Evolutionary conservation across 2,797 vertebrate genomes (phyloP), one percentile per base, ranked within the genome.

Genomic region (Enteromius trimaculatus): DNA sequence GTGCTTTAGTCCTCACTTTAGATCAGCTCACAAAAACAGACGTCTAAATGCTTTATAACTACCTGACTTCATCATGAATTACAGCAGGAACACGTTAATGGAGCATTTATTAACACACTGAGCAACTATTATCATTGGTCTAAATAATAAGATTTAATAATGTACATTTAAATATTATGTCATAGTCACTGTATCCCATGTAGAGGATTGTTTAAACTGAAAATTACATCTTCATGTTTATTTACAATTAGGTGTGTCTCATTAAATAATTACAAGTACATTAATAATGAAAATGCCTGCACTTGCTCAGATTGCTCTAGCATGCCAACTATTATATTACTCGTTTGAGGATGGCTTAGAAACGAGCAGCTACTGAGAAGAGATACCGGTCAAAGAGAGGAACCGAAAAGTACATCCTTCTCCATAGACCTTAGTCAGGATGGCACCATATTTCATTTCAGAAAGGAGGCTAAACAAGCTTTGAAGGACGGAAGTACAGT

Each of bases 281-380:
- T 88, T 87, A 84, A 90, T 89, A 87, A 88, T 90, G 88, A 77
- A 79, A 88, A 88, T 89, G 86, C 87, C 87, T 85, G 80, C 78
- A 81, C 77, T 90, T 76, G 47, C 71, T 82, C 47, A 1, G 47
- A 76, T 82, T 76, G 72, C 62, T 76, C 71, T 17, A 16, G 62
- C 60, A 80, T 76, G 83, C 76, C 71, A 68, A 79, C 75, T 79
- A 71, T 79, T 80, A 74, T 60, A 76, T 83, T 79, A 79, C 85
- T 79, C 8, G 16, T 71, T 60, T 62, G 39, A 70, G 39, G 79
- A 72, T 62, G 39, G 68, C 53, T 81, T 49, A 23, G 26, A 75
- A 83, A 78, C 71, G 81, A 76, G 81, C 62, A 70, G 75, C 23
- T 69, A 34, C n/a, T 29, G 62, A 53, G 62, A 75, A 34, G 26